A percentile compares a stretch with the other conserved stretches of the same genome.
Evolutionary conservation across 2,888 invertebrate species (phyloP).

Genomic region (Xestia sexstrigata): DNA sequence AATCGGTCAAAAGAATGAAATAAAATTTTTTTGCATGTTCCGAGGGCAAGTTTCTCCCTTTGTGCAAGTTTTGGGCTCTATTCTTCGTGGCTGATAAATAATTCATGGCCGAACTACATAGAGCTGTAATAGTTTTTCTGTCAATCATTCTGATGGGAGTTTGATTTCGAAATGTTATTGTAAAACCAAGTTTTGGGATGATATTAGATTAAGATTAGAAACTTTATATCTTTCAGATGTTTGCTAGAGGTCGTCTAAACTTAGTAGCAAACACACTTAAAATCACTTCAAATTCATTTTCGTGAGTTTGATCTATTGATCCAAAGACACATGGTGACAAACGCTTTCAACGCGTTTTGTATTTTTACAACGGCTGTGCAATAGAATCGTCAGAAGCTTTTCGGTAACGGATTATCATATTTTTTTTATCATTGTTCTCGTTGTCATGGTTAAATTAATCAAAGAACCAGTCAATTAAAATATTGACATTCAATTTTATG

Average conservation of each 20-base stretch:
- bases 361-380: neutral
- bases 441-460: neutral
- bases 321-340: neutral
- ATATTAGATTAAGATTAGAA: slow-evolving; percentile 26
- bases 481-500: too few relatives aligned
- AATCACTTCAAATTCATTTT: neutral
- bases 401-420: neutral
- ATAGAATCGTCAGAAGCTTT: neutral
- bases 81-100: slow-evolving; percentile 58
- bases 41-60: slow-evolving; percentile 48
- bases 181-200: neutral
- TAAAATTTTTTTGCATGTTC: slow-evolving; percentile 61
- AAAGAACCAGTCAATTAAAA: neutral
- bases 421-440: neutral
- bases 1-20: slow-evolving; percentile 58
- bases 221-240: neutral
- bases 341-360: neutral
- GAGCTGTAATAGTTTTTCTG: slow-evolving; percentile 55
- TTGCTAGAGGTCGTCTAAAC: neutral
- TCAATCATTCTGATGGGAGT: slow-evolving; percentile 51
- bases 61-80: slow-evolving; percentile 48
- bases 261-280: neutral
- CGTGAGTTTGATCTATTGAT: neutral
- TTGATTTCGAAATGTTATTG: slow-evolving; percentile 12
- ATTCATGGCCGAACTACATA: slow-evolving; percentile 58